phyloP scores from a whole-genome alignment of 2,113 vertebrate genomes.

The Delphinus delphis region DNA sequence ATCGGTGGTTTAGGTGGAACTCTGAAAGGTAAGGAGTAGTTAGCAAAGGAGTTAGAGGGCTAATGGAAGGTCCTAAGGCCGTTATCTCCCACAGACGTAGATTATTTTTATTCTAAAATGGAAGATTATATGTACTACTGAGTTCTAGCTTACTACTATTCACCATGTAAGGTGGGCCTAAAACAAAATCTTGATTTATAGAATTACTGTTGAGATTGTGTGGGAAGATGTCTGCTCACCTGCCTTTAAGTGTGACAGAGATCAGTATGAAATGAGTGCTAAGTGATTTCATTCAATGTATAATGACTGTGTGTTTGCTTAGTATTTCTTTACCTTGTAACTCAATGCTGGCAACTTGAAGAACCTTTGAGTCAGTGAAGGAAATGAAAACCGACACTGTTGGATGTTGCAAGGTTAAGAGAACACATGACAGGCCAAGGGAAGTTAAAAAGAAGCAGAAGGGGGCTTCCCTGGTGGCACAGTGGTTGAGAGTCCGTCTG shows the following conservation, averaged over 20 bases:
- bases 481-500: no score
- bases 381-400: not conserved
- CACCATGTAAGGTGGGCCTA: not conserved
- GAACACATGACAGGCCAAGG: not conserved
- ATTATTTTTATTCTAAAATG: conserved; percentile 29
- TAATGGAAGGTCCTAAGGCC: not conserved
- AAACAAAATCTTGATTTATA: not conserved
- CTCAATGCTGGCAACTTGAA: not conserved
- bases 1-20: not conserved
- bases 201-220: not conserved
- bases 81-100: not conserved
- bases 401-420: not conserved
- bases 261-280: not conserved
- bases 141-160: not conserved
- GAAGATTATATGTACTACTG: not conserved
- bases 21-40: not conserved
- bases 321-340: not conserved
- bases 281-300: not conserved
- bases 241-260: not conserved
- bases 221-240: not conserved
- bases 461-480: no score
- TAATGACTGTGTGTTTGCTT: not conserved
- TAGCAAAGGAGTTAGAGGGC: not conserved
- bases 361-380: not conserved
- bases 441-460: not conserved